Percentiles rank a stretch among this genome's conserved stretches.
These are phyloP conservation scores for Yasuhikotakia modesta DNA, from an alignment of 2,797 vertebrate species.

Conservation along the genomic window DNA sequence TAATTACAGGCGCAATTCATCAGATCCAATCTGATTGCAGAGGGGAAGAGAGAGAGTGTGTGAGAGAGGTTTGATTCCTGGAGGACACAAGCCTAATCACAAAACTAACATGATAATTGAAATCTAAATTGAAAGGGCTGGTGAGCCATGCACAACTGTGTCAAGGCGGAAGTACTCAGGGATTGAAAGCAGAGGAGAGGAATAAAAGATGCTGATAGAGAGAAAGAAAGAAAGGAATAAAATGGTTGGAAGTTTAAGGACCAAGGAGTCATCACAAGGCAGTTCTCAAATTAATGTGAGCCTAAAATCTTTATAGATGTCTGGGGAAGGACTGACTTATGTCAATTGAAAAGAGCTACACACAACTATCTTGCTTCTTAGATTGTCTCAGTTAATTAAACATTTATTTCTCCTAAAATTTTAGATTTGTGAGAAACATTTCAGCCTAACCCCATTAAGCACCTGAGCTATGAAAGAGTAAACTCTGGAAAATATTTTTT, in stretches of 20 bases:
- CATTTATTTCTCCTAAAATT: not conserved
- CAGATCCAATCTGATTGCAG: constrained; percentile 85
- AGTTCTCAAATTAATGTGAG: constrained; percentile 40
- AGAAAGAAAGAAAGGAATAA: not conserved
- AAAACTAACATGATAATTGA: constrained; percentile 86
- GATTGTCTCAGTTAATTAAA: not conserved
- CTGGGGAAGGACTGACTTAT: not conserved
- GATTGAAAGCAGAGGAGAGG: constrained; percentile 36
- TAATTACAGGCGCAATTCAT: constrained; percentile 86
- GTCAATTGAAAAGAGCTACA: not conserved
- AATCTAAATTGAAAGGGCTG: constrained; percentile 83
- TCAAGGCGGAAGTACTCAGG: constrained; percentile 62
- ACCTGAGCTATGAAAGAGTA: no score
- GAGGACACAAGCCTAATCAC: constrained; percentile 84
- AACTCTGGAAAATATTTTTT: no score
- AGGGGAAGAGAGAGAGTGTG: constrained; percentile 69
- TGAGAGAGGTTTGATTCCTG: constrained; percentile 77
- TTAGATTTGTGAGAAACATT: not conserved
- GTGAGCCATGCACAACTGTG: constrained; percentile 71
- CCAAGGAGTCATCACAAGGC: constrained; percentile 9
- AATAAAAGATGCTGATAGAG: constrained; percentile 36
- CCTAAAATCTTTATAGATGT: constrained; percentile 20
- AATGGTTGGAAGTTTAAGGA: constrained; percentile 38
- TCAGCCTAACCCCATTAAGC: not conserved
- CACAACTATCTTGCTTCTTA: not conserved